Evolutionary conservation across 2,888 invertebrate genomes (phyloP).

Genomic region (Reticulitermes lucifugus): DNA sequence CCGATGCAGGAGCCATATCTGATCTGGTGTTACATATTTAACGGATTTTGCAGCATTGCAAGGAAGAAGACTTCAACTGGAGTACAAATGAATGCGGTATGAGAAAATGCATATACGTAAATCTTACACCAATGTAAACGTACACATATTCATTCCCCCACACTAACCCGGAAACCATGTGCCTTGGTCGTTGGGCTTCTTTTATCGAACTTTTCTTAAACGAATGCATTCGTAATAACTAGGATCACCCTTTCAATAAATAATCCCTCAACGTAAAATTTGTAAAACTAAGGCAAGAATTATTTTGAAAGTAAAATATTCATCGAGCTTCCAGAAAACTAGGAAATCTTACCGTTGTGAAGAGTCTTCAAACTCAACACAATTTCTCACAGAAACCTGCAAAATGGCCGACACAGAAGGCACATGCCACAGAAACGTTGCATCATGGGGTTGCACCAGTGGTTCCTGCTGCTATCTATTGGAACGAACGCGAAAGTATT

Average conservation of each 20-base stretch:
- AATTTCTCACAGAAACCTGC: constrained; percentile 74
- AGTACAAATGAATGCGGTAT: neutral
- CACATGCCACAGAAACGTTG: constrained; percentile 73
- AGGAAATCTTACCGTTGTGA: constrained; percentile 68
- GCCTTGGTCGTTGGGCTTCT: constrained; percentile 64
- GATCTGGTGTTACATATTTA: constrained; percentile 39
- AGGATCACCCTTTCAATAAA: neutral
- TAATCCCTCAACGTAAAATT: constrained; percentile 14
- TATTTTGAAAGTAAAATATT: constrained; percentile 2
- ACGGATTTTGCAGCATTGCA: neutral
- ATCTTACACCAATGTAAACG: neutral
- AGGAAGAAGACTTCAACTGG: neutral
- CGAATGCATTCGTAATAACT: constrained; percentile 47
- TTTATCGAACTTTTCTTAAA: constrained; percentile 54
- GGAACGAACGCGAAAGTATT: constrained; percentile 17
- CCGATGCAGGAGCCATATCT: constrained; percentile 39
- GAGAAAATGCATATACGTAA: neutral
- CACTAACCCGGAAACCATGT: constrained; percentile 61
- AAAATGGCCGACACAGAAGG: constrained; percentile 77
- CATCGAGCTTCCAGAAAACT: constrained; percentile 10
- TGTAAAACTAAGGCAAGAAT: constrained; percentile 1
- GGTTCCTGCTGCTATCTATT: constrained; percentile 49
- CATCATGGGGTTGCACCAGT: constrained; percentile 63
- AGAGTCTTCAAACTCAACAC: constrained; percentile 71
- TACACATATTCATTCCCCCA: constrained; percentile 11